These are phyloP conservation scores for Tinamus major DNA, from an alignment of 2,797 vertebrate species.

Conservation along the genomic window DNA sequence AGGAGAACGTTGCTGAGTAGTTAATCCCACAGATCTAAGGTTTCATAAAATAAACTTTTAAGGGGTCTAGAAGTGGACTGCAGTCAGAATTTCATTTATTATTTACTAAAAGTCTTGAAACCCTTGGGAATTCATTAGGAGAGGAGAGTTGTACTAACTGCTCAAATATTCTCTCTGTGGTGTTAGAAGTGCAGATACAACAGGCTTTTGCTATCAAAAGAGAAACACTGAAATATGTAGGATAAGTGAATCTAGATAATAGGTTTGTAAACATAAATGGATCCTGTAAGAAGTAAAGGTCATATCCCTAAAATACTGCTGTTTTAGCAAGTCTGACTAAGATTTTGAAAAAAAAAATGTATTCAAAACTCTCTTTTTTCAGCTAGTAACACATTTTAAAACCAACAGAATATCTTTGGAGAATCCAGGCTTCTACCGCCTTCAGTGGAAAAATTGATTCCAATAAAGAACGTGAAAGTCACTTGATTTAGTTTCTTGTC, in stretches of 20 bases:
- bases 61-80: not conserved
- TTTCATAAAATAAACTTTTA: slow-evolving; percentile 39
- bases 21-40: slow-evolving; percentile 19
- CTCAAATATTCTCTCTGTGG: slow-evolving; percentile 54
- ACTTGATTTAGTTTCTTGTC: not conserved
- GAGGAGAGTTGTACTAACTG: slow-evolving; percentile 2
- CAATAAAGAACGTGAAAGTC: not conserved
- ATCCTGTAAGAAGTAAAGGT: not conserved
- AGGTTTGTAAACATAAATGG: slow-evolving; percentile 47
- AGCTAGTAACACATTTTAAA: not conserved
- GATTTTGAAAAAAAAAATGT: not conserved
- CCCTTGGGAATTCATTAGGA: slow-evolving; percentile 52
- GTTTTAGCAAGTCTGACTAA: not conserved
- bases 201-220: slow-evolving; percentile 24
- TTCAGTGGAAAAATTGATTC: not conserved
- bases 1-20: slow-evolving; percentile 5
- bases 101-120: slow-evolving; percentile 57
- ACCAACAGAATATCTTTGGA: not conserved
- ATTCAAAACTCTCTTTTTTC: not conserved
- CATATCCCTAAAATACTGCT: not conserved
- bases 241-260: not conserved
- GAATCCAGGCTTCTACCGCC: not conserved
- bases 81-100: slow-evolving; percentile 56
- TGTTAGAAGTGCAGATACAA: not conserved
- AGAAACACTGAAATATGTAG: slow-evolving; percentile 2